Evolutionary conservation across 2,797 vertebrate genomes (phyloP).

Genomic region (Acrocephalus scirpaceus): DNA sequence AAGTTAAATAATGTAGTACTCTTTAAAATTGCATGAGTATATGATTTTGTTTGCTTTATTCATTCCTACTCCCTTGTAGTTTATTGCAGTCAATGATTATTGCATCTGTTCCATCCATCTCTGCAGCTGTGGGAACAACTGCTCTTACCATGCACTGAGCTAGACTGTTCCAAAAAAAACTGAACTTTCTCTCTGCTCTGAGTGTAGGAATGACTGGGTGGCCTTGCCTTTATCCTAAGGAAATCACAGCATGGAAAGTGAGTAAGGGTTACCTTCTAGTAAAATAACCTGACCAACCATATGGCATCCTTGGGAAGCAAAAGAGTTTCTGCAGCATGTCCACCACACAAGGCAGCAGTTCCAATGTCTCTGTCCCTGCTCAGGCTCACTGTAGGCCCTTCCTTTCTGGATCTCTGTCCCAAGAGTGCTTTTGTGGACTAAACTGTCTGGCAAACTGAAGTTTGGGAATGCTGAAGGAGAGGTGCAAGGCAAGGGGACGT

Average conservation of each 20-base stretch:
- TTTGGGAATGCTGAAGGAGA: background rate
- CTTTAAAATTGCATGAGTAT: slow-evolving; percentile 46
- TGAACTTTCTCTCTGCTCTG: background rate
- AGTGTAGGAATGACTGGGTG: background rate
- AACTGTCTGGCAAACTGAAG: background rate
- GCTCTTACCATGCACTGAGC: background rate
- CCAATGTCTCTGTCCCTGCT: background rate
- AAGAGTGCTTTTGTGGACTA: background rate
- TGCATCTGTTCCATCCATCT: background rate
- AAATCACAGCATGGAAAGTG: background rate
- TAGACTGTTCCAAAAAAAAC: background rate
- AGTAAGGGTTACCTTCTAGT: background rate
- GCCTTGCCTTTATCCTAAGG: background rate
- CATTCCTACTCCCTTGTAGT: background rate
- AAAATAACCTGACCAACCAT: background rate
- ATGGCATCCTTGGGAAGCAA: background rate
- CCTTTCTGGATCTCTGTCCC: background rate
- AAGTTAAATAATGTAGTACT: slow-evolving; percentile 42
- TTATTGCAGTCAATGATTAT: background rate
- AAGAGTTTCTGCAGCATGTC: background rate
- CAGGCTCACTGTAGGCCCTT: background rate
- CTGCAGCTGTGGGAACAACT: background rate
- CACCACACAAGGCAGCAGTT: background rate
- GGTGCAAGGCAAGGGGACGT: background rate
- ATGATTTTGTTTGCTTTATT: slow-evolving; percentile 14